phyloP scores from a whole-genome alignment of 1,140 invertebrate genomes.

The Homarus americanus region DNA sequence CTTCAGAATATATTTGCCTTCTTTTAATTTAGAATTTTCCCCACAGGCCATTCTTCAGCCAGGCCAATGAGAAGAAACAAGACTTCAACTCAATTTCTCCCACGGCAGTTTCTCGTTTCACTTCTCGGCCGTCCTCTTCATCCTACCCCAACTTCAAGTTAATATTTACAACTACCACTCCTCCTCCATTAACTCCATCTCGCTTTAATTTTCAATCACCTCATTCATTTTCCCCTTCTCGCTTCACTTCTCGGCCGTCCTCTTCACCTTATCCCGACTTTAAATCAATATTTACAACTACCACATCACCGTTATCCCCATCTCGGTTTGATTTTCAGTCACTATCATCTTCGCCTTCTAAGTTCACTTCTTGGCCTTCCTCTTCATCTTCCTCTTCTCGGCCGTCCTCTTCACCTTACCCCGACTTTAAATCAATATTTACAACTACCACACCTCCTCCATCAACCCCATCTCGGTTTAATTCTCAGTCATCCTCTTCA shows the following conservation, averaged over 20 bases:
- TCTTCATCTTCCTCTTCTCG: background rate
- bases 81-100: background rate
- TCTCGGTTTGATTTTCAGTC: background rate
- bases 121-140: too few species aligned
- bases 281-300: too few species aligned
- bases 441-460: background rate
- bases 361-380: background rate
- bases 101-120: too few species aligned
- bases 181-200: too few species aligned
- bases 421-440: too few species aligned
- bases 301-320: background rate
- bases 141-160: too few species aligned
- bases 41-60: slow-evolving; percentile 23
- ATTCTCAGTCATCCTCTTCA: background rate
- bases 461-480: background rate
- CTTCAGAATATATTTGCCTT: too few species aligned
- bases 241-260: background rate
- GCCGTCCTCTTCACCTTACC: background rate
- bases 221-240: background rate
- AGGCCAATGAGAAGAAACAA: background rate
- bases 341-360: too few species aligned
- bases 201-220: background rate
- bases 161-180: too few species aligned
- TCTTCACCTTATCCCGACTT: background rate
- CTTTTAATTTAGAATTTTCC: background rate